A percentile compares a stretch with the other conserved stretches of the same genome.
These are phyloP conservation scores for Peromyscus maniculatus DNA, from an alignment of 2,113 vertebrate genomes.

Conservation along the genomic window DNA sequence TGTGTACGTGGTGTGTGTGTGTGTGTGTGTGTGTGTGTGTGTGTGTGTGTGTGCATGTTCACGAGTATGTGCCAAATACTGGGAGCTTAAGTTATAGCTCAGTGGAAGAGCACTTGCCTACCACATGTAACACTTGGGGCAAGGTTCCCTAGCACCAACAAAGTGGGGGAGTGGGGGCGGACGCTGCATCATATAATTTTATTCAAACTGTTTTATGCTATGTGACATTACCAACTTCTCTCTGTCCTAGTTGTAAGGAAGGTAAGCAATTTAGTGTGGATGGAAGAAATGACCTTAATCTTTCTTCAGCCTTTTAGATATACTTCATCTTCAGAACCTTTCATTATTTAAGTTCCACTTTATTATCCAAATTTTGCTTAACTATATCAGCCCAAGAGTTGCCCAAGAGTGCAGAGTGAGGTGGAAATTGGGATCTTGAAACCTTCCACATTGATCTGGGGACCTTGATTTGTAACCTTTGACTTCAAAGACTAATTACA, in stretches of 20 bases:
- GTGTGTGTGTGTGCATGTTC: background rate
- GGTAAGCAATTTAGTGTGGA: background rate
- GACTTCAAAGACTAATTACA: background rate
- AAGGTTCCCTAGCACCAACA: background rate
- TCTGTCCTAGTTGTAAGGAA: background rate
- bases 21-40: too few species aligned
- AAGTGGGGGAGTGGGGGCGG: too few species aligned
- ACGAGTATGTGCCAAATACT: background rate
- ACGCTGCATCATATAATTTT: background rate
- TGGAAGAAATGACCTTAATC: background rate
- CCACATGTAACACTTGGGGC: background rate
- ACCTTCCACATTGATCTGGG: background rate
- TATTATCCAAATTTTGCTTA: conserved; percentile 18
- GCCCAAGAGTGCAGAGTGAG: background rate
- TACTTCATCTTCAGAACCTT: conserved; percentile 17
- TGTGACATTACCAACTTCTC: background rate
- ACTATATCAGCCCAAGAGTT: background rate
- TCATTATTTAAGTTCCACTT: background rate
- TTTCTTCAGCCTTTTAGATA: background rate
- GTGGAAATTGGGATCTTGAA: background rate
- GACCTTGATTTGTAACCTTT: background rate
- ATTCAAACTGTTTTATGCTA: background rate
- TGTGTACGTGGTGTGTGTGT: too few species aligned
- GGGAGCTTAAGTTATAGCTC: background rate
- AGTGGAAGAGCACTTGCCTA: background rate